Base-by-base conservation (phyloP, 2,113 vertebrate genomes). In the Panurus biarmicus region DNA sequence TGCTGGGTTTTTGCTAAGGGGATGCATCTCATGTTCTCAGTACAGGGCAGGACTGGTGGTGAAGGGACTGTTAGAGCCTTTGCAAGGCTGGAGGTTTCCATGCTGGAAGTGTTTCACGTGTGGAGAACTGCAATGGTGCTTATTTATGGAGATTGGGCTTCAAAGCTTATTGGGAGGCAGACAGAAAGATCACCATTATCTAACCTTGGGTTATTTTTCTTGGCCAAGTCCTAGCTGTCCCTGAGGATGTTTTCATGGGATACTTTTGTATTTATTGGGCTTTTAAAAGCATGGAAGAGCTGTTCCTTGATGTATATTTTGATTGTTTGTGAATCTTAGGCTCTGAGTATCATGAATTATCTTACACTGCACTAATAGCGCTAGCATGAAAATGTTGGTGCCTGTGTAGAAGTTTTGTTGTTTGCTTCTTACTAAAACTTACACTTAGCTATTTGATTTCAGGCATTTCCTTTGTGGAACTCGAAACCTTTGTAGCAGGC, bases 171-270 rank as follows among this genome's bases (percentile, higher is more conserved):
- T 87, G 75, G 70, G 83, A 74, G 64, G 45, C 58, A 90, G 66
- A 75, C 66, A 36, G 64, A 57, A 65, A 77, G 57, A 45, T 71
- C 72, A 83, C 78, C 89, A 73, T 10, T 87, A 42, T 66, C 38
- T 80, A 72, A 94, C 58, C 23, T 70, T 31, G 62, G 74, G 21
- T 66, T 77, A 44, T 89, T 96, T 92, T 86, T 80, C 72, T 91
- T 95, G 83, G 69, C 78, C 9, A 19, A 51, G 25, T 45, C 64
- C 7, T 79, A 9, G 31, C 58, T 80, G n/a, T 90, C 26, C 50
- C 53, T 26, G 82, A 76, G 60, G 90, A 48, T 75, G 20, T 76
- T 90, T 92, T 72, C 14, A 11, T 36, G 45, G 54, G 14, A 45
- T 93, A 42, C 5, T 87, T 74, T 3, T 36, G 19, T 64, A 40